Percentiles rank a stretch among this genome's conserved stretches.
Conservation (phyloP, 1,140 invertebrate species). For the Drosophila ficusphila region DNA sequence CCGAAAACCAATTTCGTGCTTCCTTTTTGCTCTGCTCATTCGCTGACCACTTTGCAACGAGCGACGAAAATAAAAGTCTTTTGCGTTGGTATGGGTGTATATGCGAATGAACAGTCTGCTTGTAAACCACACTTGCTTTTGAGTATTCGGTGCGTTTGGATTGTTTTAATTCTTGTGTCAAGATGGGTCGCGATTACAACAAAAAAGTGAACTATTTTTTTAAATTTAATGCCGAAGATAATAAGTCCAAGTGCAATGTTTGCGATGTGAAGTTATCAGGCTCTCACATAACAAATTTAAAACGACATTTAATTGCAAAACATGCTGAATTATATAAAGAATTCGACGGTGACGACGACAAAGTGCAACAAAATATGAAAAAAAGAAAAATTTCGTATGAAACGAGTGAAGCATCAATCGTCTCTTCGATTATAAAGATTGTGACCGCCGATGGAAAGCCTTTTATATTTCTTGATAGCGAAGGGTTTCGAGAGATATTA, state of each 20-base stretch:
- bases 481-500: not conserved
- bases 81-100: slow-evolving; percentile 16
- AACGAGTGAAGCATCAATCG: too few species aligned
- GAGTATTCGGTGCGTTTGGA: not conserved
- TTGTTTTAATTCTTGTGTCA: not conserved
- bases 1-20: slow-evolving; percentile 26
- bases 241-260: not conserved
- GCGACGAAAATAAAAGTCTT: slow-evolving; percentile 7
- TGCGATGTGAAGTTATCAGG: not conserved
- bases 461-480: slow-evolving; percentile 6
- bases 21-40: slow-evolving; percentile 20
- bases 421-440: not conserved
- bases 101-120: not conserved
- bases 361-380: not conserved
- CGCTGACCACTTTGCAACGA: slow-evolving; percentile 17
- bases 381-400: not conserved
- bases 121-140: not conserved
- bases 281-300: not conserved
- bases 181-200: not conserved
- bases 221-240: not conserved
- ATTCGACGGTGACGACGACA: not conserved
- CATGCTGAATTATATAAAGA: not conserved
- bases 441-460: slow-evolving; percentile 1
- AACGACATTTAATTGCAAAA: not conserved
- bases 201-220: not conserved